Evolutionary conservation across 2,888 invertebrate genomes (phyloP), one percentile per base, ranked within the genome.

Genomic region (Drosophila gaucha): DNA sequence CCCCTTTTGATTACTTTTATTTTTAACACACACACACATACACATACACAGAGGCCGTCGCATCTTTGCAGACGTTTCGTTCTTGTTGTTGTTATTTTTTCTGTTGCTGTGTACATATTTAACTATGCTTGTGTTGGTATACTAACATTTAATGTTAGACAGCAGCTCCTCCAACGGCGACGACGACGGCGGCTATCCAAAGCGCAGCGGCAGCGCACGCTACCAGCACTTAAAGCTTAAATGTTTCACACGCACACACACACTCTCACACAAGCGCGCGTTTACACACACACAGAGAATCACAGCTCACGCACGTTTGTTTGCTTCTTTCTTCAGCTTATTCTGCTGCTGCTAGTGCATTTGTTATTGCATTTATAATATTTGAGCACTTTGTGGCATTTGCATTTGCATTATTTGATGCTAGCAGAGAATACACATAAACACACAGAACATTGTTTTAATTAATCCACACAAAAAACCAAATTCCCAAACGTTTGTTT

Each of bases 1-100:
- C 82, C 78, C 78, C 66, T 78, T 70, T 78, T 84, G 86, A 80
- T 85, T 82, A 85, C 86, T 80, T 80, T 78, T 82, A 80, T 86
- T 86, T 82, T 75, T 75, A 75, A 77, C 64, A 77, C 67, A 76
- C 65, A 54, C 35, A 30, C 58, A 51, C 49, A 35, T 26, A 24
- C 28, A 35, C n/a, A n/a, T 10, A 10, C 36, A 18, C 43, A 33
- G 9, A 22, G 49, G 68, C 54, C 63, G 77, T 76, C 74, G 68
- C 74, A 75, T 77, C 75, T 75, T 57, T 73, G 74, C 67, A 72
- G 73, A 74, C 74, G 67, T 31, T 62, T 67, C 58, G 52, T 60
- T 64, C 51, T 67, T 60, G 49, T 44, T 57, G 39, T 55, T 58
- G 50, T 65, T 39, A 24, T 43, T 20, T 44, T 30, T 41, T 56